Percentiles rank a stretch among this genome's conserved stretches.
Conservation (phyloP, 35 echinoderm and acorn worm genomes). For the Acanthaster planci region DNA sequence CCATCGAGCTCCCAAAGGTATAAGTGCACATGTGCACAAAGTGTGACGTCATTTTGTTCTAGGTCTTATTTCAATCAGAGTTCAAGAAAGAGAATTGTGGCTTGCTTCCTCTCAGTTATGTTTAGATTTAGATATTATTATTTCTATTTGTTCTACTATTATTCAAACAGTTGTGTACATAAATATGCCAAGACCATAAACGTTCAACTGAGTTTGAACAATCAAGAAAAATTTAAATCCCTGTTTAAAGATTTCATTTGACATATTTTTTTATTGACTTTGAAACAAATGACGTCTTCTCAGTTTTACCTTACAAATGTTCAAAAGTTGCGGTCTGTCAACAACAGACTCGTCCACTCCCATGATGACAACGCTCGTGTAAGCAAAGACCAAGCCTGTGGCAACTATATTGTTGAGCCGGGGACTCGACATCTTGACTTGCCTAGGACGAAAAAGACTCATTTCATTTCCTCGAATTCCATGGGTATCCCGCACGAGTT, state of each 20-base stretch:
- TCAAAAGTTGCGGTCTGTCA: neutral
- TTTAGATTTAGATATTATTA: too few species aligned
- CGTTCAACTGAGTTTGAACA: neutral
- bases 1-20: too few species aligned
- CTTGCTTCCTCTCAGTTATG: too few species aligned
- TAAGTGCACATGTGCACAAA: too few species aligned
- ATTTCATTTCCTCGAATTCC: too few species aligned
- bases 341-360: conserved; percentile 60
- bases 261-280: neutral
- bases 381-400: conserved; percentile 54
- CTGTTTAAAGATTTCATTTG: neutral
- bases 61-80: too few species aligned
- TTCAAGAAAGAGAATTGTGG: too few species aligned
- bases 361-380: conserved; percentile 50
- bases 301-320: conserved; percentile 69
- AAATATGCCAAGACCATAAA: too few species aligned
- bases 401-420: conserved; percentile 81
- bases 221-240: neutral
- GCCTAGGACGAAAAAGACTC: conserved; percentile 36
- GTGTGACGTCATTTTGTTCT: too few species aligned
- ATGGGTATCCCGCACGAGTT: too few species aligned
- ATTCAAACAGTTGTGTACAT: too few species aligned
- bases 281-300: neutral
- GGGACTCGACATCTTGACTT: conserved; percentile 89
- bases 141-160: too few species aligned